Base-by-base conservation (phyloP, 2,797 vertebrate genomes). In the Rhynchonycteris naso region DNA sequence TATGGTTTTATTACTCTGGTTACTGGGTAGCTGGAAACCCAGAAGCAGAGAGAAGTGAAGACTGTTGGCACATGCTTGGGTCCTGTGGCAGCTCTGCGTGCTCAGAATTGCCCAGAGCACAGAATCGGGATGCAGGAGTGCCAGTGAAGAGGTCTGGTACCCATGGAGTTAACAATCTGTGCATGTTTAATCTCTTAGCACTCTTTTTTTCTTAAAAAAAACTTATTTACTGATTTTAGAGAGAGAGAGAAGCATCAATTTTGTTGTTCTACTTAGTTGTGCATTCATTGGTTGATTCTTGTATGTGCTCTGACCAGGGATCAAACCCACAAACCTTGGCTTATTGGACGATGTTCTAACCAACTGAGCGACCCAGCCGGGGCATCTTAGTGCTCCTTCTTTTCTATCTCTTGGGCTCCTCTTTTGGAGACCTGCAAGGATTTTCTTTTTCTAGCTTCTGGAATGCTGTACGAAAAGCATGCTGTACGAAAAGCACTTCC, bases 91-190 rank as follows among this genome's bases (percentile, higher is more conserved):
- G 1, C 14, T 80, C 1, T 16, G n/a, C 38, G 21, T 43, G 1
- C 24, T 50, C 22, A 26, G 9, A 38, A 3, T 50, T 30, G 28
- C 52, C 33, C 0, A 0, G 19, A 4, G 18, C 0, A 1, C 5
- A 24, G 74, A 81, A 28, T 75, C 18, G 8, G n/a, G 59, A 16
- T 43, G 59, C 16, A 2, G 0, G 8, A 38, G 38, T 24, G 35
- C 56, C 28, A 66, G 56, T 24, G n/a, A 3, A 6, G 24, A 30
- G 15, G 47, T 63, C 58, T 59, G 59, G 8, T 61, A 18, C 69
- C 22, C 30, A 7, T 19, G 22, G 2, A 11, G 18, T 19, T 28
- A 8, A 24, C 11, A 26, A 26, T 33, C 13, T 15, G 1, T 14
- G 61, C 2, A 0, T 16, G 7, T 15, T 68, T n/a, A 16, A 7